Evolutionary conservation across 2,797 vertebrate species (phyloP), one percentile per base, ranked within the genome.

Genomic region (Spinibarbus caldwelli): DNA sequence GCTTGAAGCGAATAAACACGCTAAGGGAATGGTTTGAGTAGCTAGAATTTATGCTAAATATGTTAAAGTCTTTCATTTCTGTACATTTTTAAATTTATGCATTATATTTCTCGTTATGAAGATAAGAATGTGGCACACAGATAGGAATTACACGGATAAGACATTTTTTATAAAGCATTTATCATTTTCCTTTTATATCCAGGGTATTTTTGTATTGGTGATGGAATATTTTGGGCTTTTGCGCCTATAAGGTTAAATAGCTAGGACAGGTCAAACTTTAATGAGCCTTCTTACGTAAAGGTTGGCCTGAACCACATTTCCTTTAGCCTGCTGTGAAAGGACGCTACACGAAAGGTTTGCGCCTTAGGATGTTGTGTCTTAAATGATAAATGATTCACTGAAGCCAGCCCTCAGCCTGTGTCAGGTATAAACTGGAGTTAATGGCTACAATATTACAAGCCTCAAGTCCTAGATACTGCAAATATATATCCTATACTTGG

Each of bases 291-390:
- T 78, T 68, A 31, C 47, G 68, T 52, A 70, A 68, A 52, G 31
- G 82, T 75, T 76, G 71, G n/a, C 71, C 82, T 83, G 31, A 70
- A 68, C 75, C 75, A 70, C 49, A 57, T 78, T 84, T 78, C 36
- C 47, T 84, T 84, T 23, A 17, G 47, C 73, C 26, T 68, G 62
- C 73, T 68, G 64, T 54, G 45, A 81, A 54, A 19, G 23, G 31
- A 9, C 26, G 31, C 59, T 49, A 77, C 36, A 78, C 64, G 43
- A 45, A 57, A 43, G 45, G 12, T 59, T 45, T 84, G 36, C 26
- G 75, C 83, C 64, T 78, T 12, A 70, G 83, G 83, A 84, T 45
- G 38, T 34, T 78, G 47, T 78, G 83, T 68, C 49, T 78, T 66
- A 47, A 84, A 68, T 77, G 72, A 84, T 49, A 68, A 78, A 84